Evolutionary conservation across 2,113 vertebrate genomes (phyloP).

Genomic region (Microcebus jonahi): DNA sequence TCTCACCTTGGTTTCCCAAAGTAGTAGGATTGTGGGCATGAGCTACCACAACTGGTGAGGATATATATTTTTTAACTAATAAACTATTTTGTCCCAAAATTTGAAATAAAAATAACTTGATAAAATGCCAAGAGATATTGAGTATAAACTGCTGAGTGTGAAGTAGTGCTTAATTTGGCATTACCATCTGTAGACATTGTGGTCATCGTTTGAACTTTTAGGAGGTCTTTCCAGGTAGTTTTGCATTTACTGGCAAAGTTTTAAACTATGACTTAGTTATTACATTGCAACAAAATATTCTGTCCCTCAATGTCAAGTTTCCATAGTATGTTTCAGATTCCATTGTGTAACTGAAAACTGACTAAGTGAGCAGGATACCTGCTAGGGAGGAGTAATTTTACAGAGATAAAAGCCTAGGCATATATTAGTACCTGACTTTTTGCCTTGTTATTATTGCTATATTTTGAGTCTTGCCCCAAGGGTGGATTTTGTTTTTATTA

Average conservation of each 20-base stretch:
- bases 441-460: neutral
- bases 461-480: neutral
- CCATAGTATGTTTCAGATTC: neutral
- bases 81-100: neutral
- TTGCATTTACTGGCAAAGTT: constrained; percentile 21
- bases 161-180: neutral
- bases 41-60: neutral
- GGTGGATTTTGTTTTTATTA: neutral
- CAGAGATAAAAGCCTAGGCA: neutral
- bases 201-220: neutral
- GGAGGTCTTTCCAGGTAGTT: neutral
- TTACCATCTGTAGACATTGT: neutral
- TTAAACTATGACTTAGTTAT: neutral
- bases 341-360: neutral
- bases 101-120: constrained; percentile 20
- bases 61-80: neutral
- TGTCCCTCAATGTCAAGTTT: neutral
- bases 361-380: neutral
- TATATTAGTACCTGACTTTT: neutral
- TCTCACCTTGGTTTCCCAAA: too few species aligned
- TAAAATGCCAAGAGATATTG: neutral
- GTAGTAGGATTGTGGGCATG: too few species aligned
- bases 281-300: neutral
- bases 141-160: neutral
- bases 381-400: neutral